phyloP scores from a whole-genome alignment of 30 jellyfish, hydroid and myxozoan species.

The Pseudorhiza aurosa region DNA sequence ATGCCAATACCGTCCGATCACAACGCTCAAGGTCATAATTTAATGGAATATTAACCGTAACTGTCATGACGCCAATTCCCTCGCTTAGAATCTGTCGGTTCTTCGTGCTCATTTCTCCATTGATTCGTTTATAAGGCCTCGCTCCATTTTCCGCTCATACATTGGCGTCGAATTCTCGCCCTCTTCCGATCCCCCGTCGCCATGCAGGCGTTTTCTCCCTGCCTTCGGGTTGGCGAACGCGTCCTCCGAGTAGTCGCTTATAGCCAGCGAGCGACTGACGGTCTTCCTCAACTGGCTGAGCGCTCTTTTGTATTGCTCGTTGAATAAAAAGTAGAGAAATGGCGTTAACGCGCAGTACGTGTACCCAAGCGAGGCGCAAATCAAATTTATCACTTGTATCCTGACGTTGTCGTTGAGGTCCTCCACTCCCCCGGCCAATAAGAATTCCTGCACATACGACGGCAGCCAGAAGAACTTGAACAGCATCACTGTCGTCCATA shows the following conservation, averaged over 20 bases:
- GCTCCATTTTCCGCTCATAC: neutral
- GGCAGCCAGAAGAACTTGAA: constrained; percentile 75
- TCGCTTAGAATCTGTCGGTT: too few relatives aligned
- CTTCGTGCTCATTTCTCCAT: too few relatives aligned
- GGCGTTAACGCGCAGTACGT: constrained; percentile 60
- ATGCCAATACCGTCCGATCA: too few relatives aligned
- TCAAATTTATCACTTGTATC: constrained; percentile 51
- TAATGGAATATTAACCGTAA: too few relatives aligned
- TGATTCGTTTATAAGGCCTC: neutral
- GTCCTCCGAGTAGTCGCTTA: constrained; percentile 1
- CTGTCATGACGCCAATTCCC: too few relatives aligned
- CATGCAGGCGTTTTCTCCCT: neutral
- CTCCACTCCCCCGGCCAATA: constrained; percentile 61
- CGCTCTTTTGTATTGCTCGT: constrained; percentile 32
- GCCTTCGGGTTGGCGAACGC: neutral
- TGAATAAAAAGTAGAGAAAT: constrained; percentile 34
- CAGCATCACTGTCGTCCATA: constrained; percentile 31
- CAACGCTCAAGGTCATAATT: too few relatives aligned
- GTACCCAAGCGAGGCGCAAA: constrained; percentile 52
- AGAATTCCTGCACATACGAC: constrained; percentile 62
- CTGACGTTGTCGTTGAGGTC: constrained; percentile 1
- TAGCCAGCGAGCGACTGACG: neutral
- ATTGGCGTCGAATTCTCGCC: neutral
- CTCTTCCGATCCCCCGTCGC: neutral
- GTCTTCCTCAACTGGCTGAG: neutral